phyloP scores from a whole-genome alignment of 1,140 invertebrate genomes.

The Drosophila repletoides region DNA sequence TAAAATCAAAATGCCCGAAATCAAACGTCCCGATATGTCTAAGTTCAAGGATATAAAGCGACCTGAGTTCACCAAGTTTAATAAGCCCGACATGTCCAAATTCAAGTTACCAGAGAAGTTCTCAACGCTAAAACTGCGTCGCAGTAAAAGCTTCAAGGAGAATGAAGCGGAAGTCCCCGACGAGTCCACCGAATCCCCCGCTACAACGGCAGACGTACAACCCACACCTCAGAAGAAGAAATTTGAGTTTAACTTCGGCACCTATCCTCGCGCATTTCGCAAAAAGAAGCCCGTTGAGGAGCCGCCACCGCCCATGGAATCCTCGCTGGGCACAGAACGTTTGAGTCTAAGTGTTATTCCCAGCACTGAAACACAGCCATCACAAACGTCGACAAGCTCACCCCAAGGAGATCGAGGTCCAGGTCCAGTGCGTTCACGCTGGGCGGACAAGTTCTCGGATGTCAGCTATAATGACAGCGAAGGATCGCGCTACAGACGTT shows the following conservation, averaged over 20 bases:
- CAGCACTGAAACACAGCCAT: conserved; percentile 80
- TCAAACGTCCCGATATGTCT: conserved; percentile 85
- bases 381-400: conserved; percentile 83
- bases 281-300: conserved; percentile 85
- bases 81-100: conserved; percentile 84
- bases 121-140: conserved; percentile 63
- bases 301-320: conserved; percentile 42
- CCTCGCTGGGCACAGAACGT: conserved; percentile 73
- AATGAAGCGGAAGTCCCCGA: conserved; percentile 48
- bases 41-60: conserved; percentile 83
- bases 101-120: conserved; percentile 86
- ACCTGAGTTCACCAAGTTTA: conserved; percentile 80
- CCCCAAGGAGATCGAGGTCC: conserved; percentile 82
- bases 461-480: conserved; percentile 83
- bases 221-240: conserved; percentile 83
- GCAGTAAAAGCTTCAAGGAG: conserved; percentile 80
- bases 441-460: conserved; percentile 83
- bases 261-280: conserved; percentile 89
- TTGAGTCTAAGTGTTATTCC: conserved; percentile 74
- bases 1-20: conserved; percentile 84
- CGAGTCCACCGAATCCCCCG: conserved; percentile 33
- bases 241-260: conserved; percentile 89
- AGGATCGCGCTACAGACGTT: conserved; percentile 72
- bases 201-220: conserved; percentile 11
- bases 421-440: conserved; percentile 82